Evolutionary conservation across 2,888 invertebrate species (phyloP).

Genomic region (Scrobipalpa costella): DNA sequence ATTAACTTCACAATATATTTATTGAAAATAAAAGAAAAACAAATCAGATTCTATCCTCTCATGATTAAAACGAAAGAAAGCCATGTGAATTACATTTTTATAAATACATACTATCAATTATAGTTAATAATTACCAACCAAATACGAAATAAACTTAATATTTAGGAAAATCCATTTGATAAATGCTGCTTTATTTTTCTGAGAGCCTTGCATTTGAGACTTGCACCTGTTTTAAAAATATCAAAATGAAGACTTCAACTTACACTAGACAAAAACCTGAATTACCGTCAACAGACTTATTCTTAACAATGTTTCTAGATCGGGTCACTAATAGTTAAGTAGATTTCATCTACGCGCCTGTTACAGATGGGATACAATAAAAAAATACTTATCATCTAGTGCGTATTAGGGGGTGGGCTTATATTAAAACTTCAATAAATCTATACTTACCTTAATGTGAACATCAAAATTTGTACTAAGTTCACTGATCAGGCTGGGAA

Average conservation of each 20-base stretch:
- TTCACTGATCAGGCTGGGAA: slow-evolving; percentile 47
- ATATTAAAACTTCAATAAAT: slow-evolving; percentile 44
- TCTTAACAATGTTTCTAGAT: slow-evolving; percentile 58
- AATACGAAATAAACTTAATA: slow-evolving; percentile 37
- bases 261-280: slow-evolving; percentile 45
- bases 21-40: slow-evolving; percentile 39
- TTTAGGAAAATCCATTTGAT: slow-evolving; percentile 41
- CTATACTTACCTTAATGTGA: slow-evolving; percentile 64
- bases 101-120: slow-evolving; percentile 42
- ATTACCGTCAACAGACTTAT: slow-evolving; percentile 55
- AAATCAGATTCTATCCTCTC: slow-evolving; percentile 71
- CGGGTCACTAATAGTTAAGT: slow-evolving; percentile 57
- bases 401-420: slow-evolving; percentile 54
- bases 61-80: slow-evolving; percentile 43
- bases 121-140: slow-evolving; percentile 35
- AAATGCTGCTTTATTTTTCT: slow-evolving; percentile 48
- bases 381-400: slow-evolving; percentile 55
- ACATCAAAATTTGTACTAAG: slow-evolving; percentile 64
- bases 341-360: slow-evolving; percentile 68
- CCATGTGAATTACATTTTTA: slow-evolving; percentile 47
- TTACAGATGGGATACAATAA: slow-evolving; percentile 41
- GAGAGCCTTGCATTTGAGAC: slow-evolving; percentile 57
- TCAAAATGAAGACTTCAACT: slow-evolving; percentile 44
- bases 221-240: slow-evolving; percentile 59
- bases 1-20: slow-evolving; percentile 27